Percentiles rank a stretch among this genome's conserved stretches.
Conservation (phyloP, 1,140 invertebrate species). For the Pseudomyrmex cubaensis region DNA sequence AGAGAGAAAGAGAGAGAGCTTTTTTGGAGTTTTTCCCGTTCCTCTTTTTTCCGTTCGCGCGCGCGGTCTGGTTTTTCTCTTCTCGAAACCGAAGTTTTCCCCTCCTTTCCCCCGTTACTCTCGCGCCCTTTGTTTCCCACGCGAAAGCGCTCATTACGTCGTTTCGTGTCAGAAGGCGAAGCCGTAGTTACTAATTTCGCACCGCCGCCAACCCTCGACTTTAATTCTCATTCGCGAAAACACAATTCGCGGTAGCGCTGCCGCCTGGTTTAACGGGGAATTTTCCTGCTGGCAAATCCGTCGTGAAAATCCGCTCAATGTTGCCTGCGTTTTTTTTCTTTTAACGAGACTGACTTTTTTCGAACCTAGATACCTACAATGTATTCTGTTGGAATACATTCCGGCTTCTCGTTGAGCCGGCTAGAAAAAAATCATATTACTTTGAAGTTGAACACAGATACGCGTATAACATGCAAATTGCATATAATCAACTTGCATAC, state of each 20-base stretch:
- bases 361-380: background rate
- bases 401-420: background rate
- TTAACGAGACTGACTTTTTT: constrained; percentile 12
- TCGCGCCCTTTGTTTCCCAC: constrained; percentile 59
- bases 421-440: too few species aligned
- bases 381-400: background rate
- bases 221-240: constrained; percentile 62
- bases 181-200: constrained; percentile 71
- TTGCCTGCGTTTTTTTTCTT: constrained; percentile 11
- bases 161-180: constrained; percentile 57
- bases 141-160: constrained; percentile 64
- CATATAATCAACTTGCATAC: too few species aligned
- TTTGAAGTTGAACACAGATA: too few species aligned
- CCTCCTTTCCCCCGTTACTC: background rate
- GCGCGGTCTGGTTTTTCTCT: constrained; percentile 26
- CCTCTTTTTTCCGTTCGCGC: background rate
- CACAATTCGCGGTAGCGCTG: constrained; percentile 52
- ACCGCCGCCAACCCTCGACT: constrained; percentile 52
- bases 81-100: constrained; percentile 51
- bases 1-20: background rate
- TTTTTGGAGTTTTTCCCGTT: constrained; percentile 53
- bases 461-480: too few species aligned
- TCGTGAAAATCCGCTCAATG: constrained; percentile 28
- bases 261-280: constrained; percentile 37
- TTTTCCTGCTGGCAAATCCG: constrained; percentile 14